A percentile compares a stretch with the other conserved stretches of the same genome.
Conservation (phyloP, 2,113 vertebrate species). For the Cygnus atratus region DNA sequence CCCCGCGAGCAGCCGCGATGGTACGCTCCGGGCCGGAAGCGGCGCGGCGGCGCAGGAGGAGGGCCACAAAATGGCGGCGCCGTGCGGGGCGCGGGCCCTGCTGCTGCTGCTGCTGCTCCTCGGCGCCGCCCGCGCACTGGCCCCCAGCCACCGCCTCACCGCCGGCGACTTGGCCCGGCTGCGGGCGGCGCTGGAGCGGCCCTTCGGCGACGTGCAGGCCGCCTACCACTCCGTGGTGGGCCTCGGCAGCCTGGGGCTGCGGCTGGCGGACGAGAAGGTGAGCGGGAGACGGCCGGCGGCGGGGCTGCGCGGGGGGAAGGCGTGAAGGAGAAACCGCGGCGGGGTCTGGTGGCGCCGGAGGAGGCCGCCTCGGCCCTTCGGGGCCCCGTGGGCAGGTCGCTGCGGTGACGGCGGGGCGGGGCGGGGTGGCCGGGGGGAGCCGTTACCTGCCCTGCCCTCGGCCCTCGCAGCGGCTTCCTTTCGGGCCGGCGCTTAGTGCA, state of each 20-base stretch:
- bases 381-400: no score
- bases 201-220: constrained; percentile 82
- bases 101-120: constrained; percentile 58
- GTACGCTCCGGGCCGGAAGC: constrained; percentile 10
- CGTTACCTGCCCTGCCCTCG: no score
- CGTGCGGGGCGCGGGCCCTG: neutral
- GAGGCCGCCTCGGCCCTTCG: no score
- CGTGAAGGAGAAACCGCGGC: no score
- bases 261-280: constrained; percentile 85
- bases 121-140: constrained; percentile 77
- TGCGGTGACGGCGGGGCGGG: no score
- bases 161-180: constrained; percentile 86
- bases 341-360: neutral
- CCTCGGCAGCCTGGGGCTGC: constrained; percentile 80
- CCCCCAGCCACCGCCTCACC: constrained; percentile 87
- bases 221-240: constrained; percentile 90
- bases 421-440: no score
- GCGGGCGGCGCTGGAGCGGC: constrained; percentile 81
- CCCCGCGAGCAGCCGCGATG: accelerated
- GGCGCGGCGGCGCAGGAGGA: neutral
- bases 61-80: constrained; percentile 27
- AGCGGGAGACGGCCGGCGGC: neutral
- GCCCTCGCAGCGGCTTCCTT: no score
- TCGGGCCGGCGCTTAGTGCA: no score
- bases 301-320: no score